Percentiles rank a stretch among this genome's conserved stretches.
Evolutionary conservation across 2,797 vertebrate species (phyloP).

Genomic region (Gymnoscopelus braueri): DNA sequence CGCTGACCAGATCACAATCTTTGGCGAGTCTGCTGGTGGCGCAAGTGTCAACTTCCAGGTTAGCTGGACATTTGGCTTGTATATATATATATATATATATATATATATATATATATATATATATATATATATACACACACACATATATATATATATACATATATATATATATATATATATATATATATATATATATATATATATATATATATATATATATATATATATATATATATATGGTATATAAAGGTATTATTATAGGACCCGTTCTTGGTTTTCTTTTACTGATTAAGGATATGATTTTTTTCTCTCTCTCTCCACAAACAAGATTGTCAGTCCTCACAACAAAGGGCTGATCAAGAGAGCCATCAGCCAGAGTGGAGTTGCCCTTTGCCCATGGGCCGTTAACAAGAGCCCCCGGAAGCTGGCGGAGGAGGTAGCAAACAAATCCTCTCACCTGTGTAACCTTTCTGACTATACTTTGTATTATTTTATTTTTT

Average conservation of each 20-base stretch:
- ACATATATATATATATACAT: too few relatives aligned
- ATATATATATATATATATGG: neutral
- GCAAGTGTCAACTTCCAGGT: constrained; percentile 93
- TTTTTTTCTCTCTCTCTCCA: neutral
- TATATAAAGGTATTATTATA: too few relatives aligned
- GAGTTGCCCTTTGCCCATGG: constrained; percentile 86
- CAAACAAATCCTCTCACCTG: neutral
- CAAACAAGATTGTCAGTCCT: constrained; percentile 83
- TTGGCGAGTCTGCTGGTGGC: constrained; percentile 92
- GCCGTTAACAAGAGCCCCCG: constrained; percentile 87
- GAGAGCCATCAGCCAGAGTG: constrained; percentile 94
- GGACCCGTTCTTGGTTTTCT: too few relatives aligned
- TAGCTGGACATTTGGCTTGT: neutral
- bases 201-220: too few relatives aligned
- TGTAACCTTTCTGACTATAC: neutral
- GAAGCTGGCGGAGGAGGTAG: constrained; percentile 78
- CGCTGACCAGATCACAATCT: constrained; percentile 90
- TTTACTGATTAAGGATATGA: too few relatives aligned
- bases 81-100: too few relatives aligned
- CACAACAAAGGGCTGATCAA: constrained; percentile 90
- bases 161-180: too few relatives aligned
- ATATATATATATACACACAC: too few relatives aligned
- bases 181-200: too few relatives aligned
- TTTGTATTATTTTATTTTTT: too few relatives aligned
- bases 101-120: too few relatives aligned